Evolutionary conservation across 2,888 invertebrate genomes (phyloP).

Genomic region (Polyommatus iphigenia): DNA sequence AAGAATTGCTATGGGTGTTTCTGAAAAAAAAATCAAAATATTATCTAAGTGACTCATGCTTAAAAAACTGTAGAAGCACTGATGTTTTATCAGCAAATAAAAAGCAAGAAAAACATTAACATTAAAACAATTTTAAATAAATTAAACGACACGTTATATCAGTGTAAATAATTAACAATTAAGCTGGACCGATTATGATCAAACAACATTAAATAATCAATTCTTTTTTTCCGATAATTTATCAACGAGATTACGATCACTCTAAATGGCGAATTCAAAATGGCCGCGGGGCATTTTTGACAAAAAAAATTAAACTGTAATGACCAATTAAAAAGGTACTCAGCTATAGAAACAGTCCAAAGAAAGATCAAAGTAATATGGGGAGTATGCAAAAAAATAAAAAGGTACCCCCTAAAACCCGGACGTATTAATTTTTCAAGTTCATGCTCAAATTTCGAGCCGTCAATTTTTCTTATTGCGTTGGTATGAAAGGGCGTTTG

Average conservation of each 20-base stretch:
- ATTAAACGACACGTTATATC: conserved; percentile 6
- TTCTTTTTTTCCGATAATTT: conserved; percentile 72
- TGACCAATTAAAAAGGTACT: conserved; percentile 8
- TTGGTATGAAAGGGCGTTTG: not conserved
- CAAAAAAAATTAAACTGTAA: conserved; percentile 48
- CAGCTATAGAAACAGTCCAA: conserved; percentile 5
- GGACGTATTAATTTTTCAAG: conserved; percentile 5
- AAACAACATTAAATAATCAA: conserved; percentile 64
- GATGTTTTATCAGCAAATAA: conserved; percentile 25
- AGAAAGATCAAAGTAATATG: not conserved
- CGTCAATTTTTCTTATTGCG: conserved; percentile 15
- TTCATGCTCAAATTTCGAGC: not conserved
- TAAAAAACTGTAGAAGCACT: not conserved
- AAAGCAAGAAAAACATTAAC: conserved; percentile 32
- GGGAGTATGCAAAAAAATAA: not conserved
- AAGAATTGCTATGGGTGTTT: not conserved
- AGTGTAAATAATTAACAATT: conserved; percentile 62
- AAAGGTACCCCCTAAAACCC: not conserved
- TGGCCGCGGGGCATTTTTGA: conserved; percentile 57
- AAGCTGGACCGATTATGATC: conserved; percentile 63
- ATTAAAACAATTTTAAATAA: conserved; percentile 14
- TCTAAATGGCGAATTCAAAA: conserved; percentile 63
- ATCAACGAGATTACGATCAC: conserved; percentile 68
- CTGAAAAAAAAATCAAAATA: not conserved
- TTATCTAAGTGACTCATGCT: not conserved